phyloP scores from a whole-genome alignment of 2,113 vertebrate species.

The Erythrocercus mccallii region DNA sequence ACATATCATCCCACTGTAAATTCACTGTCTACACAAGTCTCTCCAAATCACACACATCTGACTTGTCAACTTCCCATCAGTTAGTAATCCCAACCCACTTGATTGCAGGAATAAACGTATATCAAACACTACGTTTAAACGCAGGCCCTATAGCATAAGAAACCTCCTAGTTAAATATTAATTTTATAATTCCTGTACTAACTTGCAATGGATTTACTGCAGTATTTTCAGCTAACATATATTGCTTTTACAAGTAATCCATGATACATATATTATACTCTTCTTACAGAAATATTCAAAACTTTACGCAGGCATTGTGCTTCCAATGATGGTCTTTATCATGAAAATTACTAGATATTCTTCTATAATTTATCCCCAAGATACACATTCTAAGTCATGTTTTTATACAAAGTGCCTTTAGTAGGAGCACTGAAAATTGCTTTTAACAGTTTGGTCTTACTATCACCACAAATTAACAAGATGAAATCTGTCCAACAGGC shows the following conservation, averaged over 20 bases:
- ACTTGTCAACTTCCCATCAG: neutral
- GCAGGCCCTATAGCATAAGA: neutral
- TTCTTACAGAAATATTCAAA: constrained; percentile 37
- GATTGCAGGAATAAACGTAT: neutral
- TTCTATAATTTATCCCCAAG: constrained; percentile 67
- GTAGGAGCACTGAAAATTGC: constrained; percentile 43
- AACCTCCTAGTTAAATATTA: constrained; percentile 46
- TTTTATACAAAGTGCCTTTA: constrained; percentile 54
- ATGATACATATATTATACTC: constrained; percentile 3
- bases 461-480: constrained; percentile 45
- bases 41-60: neutral
- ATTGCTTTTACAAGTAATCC: constrained; percentile 38
- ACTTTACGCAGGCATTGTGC: constrained; percentile 8
- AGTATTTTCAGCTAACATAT: constrained; percentile 42
- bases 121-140: neutral
- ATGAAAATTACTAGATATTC: constrained; percentile 61
- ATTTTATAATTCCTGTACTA: constrained; percentile 31
- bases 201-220: constrained; percentile 16
- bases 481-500: constrained; percentile 34
- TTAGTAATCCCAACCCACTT: neutral
- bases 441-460: constrained; percentile 47
- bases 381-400: constrained; percentile 54
- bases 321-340: constrained; percentile 60
- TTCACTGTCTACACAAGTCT: neutral
- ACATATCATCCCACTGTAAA: neutral